Base-by-base conservation (phyloP, 2,888 invertebrate genomes). In the Dynastes hyllus region DNA sequence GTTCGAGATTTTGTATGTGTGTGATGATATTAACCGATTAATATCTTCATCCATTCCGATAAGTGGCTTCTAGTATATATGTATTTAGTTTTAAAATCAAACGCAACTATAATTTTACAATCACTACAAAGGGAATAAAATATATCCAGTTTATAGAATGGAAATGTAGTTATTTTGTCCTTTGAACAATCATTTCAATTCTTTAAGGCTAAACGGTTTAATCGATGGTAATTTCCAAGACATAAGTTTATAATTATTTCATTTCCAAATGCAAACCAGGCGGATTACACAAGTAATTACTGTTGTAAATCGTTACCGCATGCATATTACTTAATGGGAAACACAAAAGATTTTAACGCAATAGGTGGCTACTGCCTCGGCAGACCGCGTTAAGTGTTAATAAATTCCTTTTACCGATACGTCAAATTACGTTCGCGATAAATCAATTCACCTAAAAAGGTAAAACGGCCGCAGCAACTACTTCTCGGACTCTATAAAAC, bases 321-420 rank as follows among this genome's bases (percentile, higher is more conserved):
- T 67, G 45, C 67, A 67, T 67, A 67, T 50, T 45, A 67, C 67
- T 58, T 58, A 32, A 45, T 32, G 55, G 16, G 16, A 71, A 71
- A 55, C 58, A 55, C 55, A 71, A 71, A 71, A 58, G 71, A 71
- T 37, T 16, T 37, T 55, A 71, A 71, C 55, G 71, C 71, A 71
- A 71, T 71, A 55, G 71, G 67, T 67, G 50, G 67, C 50, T 50
- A 32, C 45, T 65, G n/a, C 40, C 5, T 27, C 55, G 37, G 58
- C 11, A 40, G 55, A 58, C 16, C 37, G 55, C 27, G 55, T 37
- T 55, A 71, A 71, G 71, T 71, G 71, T 71, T 71, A 71, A 71
- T 71, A 71, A 71, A 71, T 55, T 71, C 71, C 71, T 71, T 71
- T 71, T 71, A 55, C 71, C 55, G 71, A 55, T 71, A 71, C 32